Evolutionary conservation across 2,797 vertebrate genomes (phyloP).

Genomic region (Sebastes alutus): DNA sequence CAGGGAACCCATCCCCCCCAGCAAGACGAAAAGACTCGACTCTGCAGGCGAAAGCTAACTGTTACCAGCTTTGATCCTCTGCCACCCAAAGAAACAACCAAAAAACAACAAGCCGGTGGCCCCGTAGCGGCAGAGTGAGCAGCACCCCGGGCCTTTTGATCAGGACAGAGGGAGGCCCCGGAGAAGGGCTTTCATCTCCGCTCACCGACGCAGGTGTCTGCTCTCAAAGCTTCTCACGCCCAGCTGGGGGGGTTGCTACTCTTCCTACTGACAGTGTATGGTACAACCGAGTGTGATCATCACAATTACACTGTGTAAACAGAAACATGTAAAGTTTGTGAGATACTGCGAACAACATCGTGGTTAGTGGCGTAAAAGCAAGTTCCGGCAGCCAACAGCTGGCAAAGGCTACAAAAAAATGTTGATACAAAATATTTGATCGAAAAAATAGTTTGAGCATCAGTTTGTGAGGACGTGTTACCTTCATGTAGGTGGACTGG

Average conservation of each 20-base stretch:
- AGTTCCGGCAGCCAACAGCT: constrained; percentile 15
- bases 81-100: constrained; percentile 74
- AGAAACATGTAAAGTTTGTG: constrained; percentile 25
- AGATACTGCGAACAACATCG: not conserved
- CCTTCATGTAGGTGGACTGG: constrained; percentile 88
- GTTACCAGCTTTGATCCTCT: constrained; percentile 87
- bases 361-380: not conserved
- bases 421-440: not conserved
- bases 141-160: constrained; percentile 85
- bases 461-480: constrained; percentile 39
- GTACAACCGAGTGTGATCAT: constrained; percentile 39
- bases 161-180: constrained; percentile 74
- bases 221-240: constrained; percentile 68
- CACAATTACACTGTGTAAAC: constrained; percentile 48
- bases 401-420: not conserved
- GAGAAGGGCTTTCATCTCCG: constrained; percentile 81
- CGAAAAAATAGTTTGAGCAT: not conserved
- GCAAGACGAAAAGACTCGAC: constrained; percentile 79
- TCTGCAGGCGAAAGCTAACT: constrained; percentile 88
- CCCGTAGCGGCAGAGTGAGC: constrained; percentile 68
- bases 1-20: constrained; percentile 77
- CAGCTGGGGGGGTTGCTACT: constrained; percentile 16
- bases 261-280: constrained; percentile 43
- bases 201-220: constrained; percentile 76
- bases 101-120: constrained; percentile 76